phyloP scores from a whole-genome alignment of 2,888 invertebrate genomes.

The Lacanobia oleracea region DNA sequence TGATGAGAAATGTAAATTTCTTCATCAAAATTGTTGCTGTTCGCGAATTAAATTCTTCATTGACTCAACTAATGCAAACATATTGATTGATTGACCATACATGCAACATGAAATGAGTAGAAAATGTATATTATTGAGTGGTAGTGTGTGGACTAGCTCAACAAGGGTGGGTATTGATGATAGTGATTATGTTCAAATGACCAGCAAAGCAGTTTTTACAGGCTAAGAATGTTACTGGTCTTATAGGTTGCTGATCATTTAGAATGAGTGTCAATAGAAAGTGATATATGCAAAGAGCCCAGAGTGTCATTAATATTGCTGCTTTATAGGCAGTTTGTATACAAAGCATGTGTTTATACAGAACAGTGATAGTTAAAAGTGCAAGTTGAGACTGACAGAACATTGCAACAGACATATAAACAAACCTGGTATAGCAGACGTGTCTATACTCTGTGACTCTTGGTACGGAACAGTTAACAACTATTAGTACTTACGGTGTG shows the following conservation, averaged over 20 bases:
- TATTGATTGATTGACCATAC: slow-evolving; percentile 55
- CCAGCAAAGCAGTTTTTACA: slow-evolving; percentile 47
- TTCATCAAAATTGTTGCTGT: neutral
- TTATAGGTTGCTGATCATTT: slow-evolving; percentile 50
- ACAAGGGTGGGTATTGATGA: slow-evolving; percentile 44
- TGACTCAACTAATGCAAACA: slow-evolving; percentile 54
- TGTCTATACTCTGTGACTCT: slow-evolving; percentile 63
- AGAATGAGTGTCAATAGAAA: slow-evolving; percentile 36
- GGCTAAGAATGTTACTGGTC: slow-evolving; percentile 17
- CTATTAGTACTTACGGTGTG: slow-evolving; percentile 51
- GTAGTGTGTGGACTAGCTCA: slow-evolving; percentile 39
- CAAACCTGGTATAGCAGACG: slow-evolving; percentile 67
- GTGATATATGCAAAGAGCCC: slow-evolving; percentile 57
- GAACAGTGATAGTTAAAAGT: slow-evolving; percentile 62
- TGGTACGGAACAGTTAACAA: slow-evolving; percentile 49
- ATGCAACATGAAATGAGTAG: slow-evolving; percentile 66
- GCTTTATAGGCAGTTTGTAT: slow-evolving; percentile 58
- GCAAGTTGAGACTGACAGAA: slow-evolving; percentile 71
- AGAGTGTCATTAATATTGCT: slow-evolving; percentile 55
- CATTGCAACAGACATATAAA: slow-evolving; percentile 67
- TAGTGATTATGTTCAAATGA: slow-evolving; percentile 45
- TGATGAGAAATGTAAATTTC: slow-evolving; percentile 1
- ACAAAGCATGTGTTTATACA: slow-evolving; percentile 65
- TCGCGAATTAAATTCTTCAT: slow-evolving; percentile 25
- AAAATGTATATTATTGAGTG: slow-evolving; percentile 56